Evolutionary conservation across 1,140 invertebrate genomes (phyloP).

Genomic region (Penaeus vannamei): DNA sequence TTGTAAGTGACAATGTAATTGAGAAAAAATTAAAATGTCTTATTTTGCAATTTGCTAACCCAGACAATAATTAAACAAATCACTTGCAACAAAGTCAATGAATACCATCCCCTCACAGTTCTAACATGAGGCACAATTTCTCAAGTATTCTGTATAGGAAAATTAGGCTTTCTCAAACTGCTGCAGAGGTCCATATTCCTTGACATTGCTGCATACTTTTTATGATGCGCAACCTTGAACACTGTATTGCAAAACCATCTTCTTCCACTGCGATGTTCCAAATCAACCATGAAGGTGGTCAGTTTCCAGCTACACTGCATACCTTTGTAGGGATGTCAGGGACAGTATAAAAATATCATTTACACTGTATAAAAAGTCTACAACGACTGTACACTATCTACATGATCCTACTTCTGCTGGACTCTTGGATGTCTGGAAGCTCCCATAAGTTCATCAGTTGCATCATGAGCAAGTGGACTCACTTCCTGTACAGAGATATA

Average conservation of each 20-base stretch:
- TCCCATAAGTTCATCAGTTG: constrained; percentile 59
- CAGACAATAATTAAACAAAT: constrained; percentile 36
- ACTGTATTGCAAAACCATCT: constrained; percentile 16
- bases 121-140: constrained; percentile 58
- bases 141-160: constrained; percentile 60
- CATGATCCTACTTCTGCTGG: constrained; percentile 64
- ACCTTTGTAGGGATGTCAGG: constrained; percentile 62
- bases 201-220: constrained; percentile 42
- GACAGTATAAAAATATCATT: constrained; percentile 67
- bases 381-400: constrained; percentile 67
- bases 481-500: constrained; percentile 17
- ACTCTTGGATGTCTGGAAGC: constrained; percentile 58
- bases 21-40: constrained; percentile 37
- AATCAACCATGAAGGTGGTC: constrained; percentile 59
- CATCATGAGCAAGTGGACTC: constrained; percentile 61
- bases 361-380: constrained; percentile 67
- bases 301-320: constrained; percentile 58
- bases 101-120: constrained; percentile 53
- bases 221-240: not conserved
- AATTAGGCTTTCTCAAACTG: constrained; percentile 63
- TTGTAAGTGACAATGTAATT: constrained; percentile 20
- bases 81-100: constrained; percentile 53
- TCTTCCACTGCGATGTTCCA: constrained; percentile 53
- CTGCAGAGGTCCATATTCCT: constrained; percentile 45
- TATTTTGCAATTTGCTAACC: constrained; percentile 38